Evolutionary conservation across 2,797 vertebrate species (phyloP).

Genomic region (Prionace glauca): DNA sequence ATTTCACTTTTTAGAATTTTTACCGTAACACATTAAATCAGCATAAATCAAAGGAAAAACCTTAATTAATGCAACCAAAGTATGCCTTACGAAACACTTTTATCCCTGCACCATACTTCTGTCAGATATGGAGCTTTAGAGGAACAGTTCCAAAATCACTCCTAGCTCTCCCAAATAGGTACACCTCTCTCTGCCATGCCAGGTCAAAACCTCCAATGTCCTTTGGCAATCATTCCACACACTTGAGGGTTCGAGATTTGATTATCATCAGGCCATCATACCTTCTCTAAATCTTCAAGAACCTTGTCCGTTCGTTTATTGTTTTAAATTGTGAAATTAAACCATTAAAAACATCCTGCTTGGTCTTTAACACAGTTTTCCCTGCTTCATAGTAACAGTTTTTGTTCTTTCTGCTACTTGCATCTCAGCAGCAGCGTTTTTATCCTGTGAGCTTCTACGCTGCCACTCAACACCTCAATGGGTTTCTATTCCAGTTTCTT

Average conservation of each 20-base stretch:
- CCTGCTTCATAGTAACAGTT: no score
- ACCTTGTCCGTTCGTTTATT: no score
- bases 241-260: no score
- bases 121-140: neutral
- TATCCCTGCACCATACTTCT: neutral
- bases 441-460: no score
- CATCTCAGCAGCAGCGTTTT: no score
- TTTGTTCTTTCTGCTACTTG: no score
- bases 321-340: neutral
- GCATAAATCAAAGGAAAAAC: neutral
- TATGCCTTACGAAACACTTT: neutral
- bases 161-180: neutral
- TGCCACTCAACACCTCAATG: no score
- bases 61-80: neutral
- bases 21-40: neutral
- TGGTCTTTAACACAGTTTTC: no score
- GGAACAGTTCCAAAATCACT: neutral
- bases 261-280: neutral
- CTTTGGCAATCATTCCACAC: neutral
- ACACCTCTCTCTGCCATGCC: no score
- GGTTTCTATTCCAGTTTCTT: no score
- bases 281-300: neutral
- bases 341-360: no score
- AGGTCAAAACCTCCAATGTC: neutral
- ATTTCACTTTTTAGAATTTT: neutral